Base-by-base conservation (phyloP, 2,888 invertebrate species). In the Eupithecia abbreviata region DNA sequence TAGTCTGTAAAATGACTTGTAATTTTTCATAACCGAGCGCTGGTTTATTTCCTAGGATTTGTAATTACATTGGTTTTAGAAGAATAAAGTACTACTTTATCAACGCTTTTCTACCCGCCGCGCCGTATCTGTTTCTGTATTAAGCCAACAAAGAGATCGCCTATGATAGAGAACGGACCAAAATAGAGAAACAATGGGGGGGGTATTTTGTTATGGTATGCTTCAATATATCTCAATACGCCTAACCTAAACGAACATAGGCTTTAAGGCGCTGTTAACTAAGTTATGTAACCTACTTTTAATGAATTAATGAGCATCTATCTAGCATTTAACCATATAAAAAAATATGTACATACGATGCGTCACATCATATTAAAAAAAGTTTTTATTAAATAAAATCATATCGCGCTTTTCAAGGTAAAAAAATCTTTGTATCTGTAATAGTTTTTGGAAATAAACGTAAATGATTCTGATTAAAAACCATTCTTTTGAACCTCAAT, bases 1-100 rank as follows among this genome's bases (percentile, higher is more conserved):
- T 78, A 80, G 80, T 74, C 77, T 70, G 76, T 77, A 76, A 79
- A 79, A 79, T 77, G 67, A 79, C 76, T 77, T 79, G 74, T 74
- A 79, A 79, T 79, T 74, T 77, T 76, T 77, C 74, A 79, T 79
- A 77, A 72, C 75, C 66, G 71, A 72, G 75, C 70, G 66, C 55
- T 73, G 66, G 66, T 76, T 76, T 65, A 47, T 77, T 77, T 75
- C 42, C 65, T 71, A 75, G 55, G 73, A 69, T 77, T 75, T 69
- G 70, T 73, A 73, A 73, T 75, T 77, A 69, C 71, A 71, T 71
- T 65, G 75, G 77, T 55, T 66, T 30, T 49, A 47, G 66, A 74
- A 43, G n/a, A 62, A 74, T 72, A 51, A 72, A 73, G 43, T 15
- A n/a, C 4, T 45, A 45, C n/a, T 67, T 13, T 13, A 41, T 41